A percentile compares a stretch with the other conserved stretches of the same genome.
phyloP scores from a whole-genome alignment of 2,797 vertebrate genomes.

The Enteromius afrohamiltoni region DNA sequence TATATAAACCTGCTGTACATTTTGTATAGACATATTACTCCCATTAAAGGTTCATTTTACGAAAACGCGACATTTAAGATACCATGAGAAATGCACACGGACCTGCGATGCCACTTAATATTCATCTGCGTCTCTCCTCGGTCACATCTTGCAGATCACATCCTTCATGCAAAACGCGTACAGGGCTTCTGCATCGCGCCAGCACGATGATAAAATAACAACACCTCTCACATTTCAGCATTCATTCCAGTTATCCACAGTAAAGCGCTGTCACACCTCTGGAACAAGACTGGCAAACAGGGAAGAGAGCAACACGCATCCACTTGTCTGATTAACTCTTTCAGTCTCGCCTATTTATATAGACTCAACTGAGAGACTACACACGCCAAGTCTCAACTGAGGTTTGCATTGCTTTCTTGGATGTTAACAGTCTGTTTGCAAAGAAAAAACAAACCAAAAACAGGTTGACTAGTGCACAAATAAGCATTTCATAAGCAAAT shows the following conservation, averaged over 20 bases:
- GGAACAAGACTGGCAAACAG: slow-evolving; percentile 37
- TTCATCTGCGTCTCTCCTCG: slow-evolving; percentile 68
- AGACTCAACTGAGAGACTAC: not conserved
- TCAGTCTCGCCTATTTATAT: slow-evolving; percentile 19
- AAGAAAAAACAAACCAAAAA: not conserved
- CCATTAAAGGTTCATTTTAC: not conserved
- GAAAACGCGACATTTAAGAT: not conserved
- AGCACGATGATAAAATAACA: not conserved
- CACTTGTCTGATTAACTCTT: slow-evolving; percentile 46
- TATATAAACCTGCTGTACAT: not conserved
- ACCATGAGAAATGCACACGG: slow-evolving; percentile 20
- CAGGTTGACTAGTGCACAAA: too few relatives aligned
- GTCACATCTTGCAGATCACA: slow-evolving; percentile 42
- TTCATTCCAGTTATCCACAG: slow-evolving; percentile 3
- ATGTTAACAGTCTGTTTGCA: not conserved
- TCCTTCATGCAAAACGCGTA: slow-evolving; percentile 43
- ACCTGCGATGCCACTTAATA: slow-evolving; percentile 65
- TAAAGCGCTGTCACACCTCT: slow-evolving; percentile 20
- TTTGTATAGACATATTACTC: not conserved
- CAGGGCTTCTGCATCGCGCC: slow-evolving; percentile 27
- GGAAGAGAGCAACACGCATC: slow-evolving; percentile 33
- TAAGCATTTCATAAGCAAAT: not conserved
- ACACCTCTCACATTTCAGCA: slow-evolving; percentile 16
- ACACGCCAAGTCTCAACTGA: not conserved
- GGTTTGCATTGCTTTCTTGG: not conserved